Evolutionary conservation across 1,140 invertebrate species (phyloP), one percentile per base, ranked within the genome.

Genomic region (Pantala flavescens): DNA sequence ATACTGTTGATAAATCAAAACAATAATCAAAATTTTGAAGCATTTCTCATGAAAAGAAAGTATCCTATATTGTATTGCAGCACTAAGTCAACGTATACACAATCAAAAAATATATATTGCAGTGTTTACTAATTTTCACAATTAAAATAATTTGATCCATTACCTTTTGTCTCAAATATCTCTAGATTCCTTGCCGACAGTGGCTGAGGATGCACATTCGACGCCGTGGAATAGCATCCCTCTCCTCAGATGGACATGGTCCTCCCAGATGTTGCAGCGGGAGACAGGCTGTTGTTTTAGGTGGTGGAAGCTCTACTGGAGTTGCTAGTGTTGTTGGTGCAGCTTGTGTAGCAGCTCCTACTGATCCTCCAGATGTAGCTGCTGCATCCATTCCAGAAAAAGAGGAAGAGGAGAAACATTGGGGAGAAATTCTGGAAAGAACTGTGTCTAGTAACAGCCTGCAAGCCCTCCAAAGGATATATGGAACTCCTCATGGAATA

Each of bases 381-480:
- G 76, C 82, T 70, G 80, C 81, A 76, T 76, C 81, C 77, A 80
- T 81, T 28, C 81, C 80, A 28, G 80, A 80, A 75, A 88, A 90
- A 78, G 85, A 89, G 73, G 89, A 90, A 79, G 88, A 88, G n/a
- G 90, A 91, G 80, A 90, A 90, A 81, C 90, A 90, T 79, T 91
- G 90, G 90, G 90, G 90, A 28, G 89, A 90, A 83, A 90, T 91
- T 77, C 81, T 91, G 42, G 90, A 91, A 80, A 83, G 90, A 16
- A 90, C 89, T 0, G 86, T 90, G 12, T 90, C 89, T 42, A 89
- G 88, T 0, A 88, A 84, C 74, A 90, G 89, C 70, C 82, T 90
- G 16, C 89, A 89, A 79, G 87, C 86, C 28, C 84, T 90, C 74
- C 88, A 89, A 74, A 74, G 79, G 12, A 77, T 80, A 10, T 82